Base-by-base conservation (phyloP, 2,797 vertebrate genomes). In the Anableps anableps region DNA sequence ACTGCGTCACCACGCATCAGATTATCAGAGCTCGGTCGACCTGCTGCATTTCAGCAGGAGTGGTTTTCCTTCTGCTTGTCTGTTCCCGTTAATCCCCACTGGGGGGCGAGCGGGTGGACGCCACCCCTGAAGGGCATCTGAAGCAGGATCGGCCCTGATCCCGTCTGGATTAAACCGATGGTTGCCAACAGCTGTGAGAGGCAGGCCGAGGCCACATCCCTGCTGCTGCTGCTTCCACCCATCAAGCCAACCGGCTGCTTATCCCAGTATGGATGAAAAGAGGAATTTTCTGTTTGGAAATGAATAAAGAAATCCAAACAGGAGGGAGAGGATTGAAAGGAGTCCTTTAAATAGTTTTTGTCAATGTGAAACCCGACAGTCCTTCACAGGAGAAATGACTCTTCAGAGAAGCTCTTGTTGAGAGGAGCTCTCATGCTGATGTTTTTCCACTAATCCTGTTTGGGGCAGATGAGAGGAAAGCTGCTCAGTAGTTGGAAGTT, bases 381-480 rank as follows among this genome's bases (percentile, higher is more conserved):
- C 14, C 41, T 29, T 23, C 41, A 29, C 1, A 45, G 13, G 2
- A 45, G 26, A n/a, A 43, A n/a, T 23, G 2, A 45, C 26, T n/a
- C 38, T 45, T 45, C 4, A 16, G 36, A 70, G 38, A 43, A 71
- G 26, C 68, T 71, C 68, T n/a, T 1, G 23, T n/a, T 43, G 6
- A 26, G 38, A 70, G 23, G 38, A 70, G 11, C 64, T 26, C 23
- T 55, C 23, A 29, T 10, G 47, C 64, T 31, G 58, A 45, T 91
- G 58, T 48, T 74, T 45, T 75, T 64, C 14, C 70, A 48, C 10
- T 3, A 10, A 53, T 50, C 23, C 72, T 71, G 78, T 84, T 90
- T 77, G 72, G 78, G 86, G 84, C 6, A 13, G 77, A 87, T 83
- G 80, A 88, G 72, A 55, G 74, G 58, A 77, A 78, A 85, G 77